A percentile compares a stretch with the other conserved stretches of the same genome.
phyloP scores from a whole-genome alignment of 2,797 vertebrate species.

The Neosilurus hyrtlii region DNA sequence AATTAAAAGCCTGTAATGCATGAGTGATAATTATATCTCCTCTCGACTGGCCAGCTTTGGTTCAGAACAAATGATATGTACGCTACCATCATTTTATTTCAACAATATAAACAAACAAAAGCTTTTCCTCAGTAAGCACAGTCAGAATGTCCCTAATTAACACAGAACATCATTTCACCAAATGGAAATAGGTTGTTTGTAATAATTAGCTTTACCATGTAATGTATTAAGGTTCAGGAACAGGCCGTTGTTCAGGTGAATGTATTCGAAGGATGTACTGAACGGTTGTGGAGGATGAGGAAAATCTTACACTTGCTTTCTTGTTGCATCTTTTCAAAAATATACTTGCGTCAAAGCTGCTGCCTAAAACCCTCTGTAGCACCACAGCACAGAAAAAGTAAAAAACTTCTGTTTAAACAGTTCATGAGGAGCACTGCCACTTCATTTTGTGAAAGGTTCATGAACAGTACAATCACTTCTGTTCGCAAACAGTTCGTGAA shows the following conservation, averaged over 20 bases:
- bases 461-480: neutral
- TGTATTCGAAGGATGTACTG: neutral
- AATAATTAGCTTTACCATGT: neutral
- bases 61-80: slow-evolving; percentile 24
- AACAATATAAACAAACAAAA: slow-evolving; percentile 25
- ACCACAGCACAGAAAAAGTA: too few species aligned
- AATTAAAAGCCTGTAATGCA: slow-evolving; percentile 44
- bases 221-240: neutral
- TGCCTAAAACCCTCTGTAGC: neutral
- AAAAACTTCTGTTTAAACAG: neutral
- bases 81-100: slow-evolving; percentile 4
- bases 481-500: neutral
- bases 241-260: too few species aligned
- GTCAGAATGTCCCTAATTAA: neutral
- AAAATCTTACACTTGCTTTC: too few species aligned
- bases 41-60: slow-evolving; percentile 7
- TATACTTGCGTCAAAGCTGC: neutral
- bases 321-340: neutral
- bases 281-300: neutral
- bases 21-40: slow-evolving; percentile 32
- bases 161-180: neutral
- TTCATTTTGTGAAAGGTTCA: too few species aligned
- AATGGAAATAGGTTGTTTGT: neutral
- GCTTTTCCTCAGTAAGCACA: neutral
- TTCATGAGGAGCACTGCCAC: neutral